Evolutionary conservation across 2,797 vertebrate species (phyloP), one percentile per base, ranked within the genome.

Genomic region (Coilia nasus): DNA sequence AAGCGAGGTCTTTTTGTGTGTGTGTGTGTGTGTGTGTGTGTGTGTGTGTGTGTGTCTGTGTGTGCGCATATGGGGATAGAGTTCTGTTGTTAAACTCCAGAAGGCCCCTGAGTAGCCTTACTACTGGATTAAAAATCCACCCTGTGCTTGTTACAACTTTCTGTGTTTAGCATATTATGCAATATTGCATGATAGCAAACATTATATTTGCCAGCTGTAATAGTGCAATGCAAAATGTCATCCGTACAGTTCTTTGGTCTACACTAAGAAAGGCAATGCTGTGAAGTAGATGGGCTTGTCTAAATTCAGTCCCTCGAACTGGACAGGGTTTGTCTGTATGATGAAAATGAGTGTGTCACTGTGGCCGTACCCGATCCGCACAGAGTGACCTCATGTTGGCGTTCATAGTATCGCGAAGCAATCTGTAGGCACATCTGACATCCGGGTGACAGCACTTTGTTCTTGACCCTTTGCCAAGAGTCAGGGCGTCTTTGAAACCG

Each of bases 351-450:
- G 28, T 87, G 54, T 56, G 62, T 10, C 81, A 59, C 87, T 92
- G 89, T 93, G 87, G 90, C 90, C 88, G 93, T 78, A 84, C 88
- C 82, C 88, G 83, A 89, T 89, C 71, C 31, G 6, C 31, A 19
- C 41, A 35, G 17, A 44, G 17, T 78, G 71, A 78, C 6, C 35
- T 78, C 71, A 91, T 87, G 87, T 91, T 91, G 88, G 81, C 85
- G 88, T 91, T 87, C 85, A 86, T 88, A 88, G 87, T 85, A 83
- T 85, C 87, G 90, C 88, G 89, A 89, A 91, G 88, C 86, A 91
- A 95, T 94, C 93, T 93, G 85, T 88, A 86, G 89, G 89, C 91
- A 91, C 93, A 95, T 95, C 93, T 94, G 93, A 94, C 88, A 89
- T 92, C 93, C 89, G 86, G 85, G 90, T 88, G 90, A 90, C 85